Evolutionary conservation across 1,140 invertebrate genomes (phyloP).

Genomic region (Drosophila littoralis): DNA sequence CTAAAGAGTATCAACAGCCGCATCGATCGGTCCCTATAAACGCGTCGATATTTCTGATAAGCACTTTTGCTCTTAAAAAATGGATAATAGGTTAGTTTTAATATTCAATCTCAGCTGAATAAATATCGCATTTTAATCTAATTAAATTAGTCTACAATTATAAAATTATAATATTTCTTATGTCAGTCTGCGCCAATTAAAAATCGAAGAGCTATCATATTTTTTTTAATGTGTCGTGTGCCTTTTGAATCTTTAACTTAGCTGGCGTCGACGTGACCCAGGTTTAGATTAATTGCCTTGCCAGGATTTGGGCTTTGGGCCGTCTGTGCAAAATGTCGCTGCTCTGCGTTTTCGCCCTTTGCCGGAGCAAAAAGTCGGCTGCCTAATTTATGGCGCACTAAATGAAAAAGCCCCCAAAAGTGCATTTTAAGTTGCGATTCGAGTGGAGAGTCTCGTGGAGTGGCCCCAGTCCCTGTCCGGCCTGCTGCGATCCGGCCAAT

Average conservation of each 20-base stretch:
- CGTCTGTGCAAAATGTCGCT: conserved; percentile 38
- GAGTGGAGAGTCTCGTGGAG: conserved; percentile 22
- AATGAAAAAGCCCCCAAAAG: conserved; percentile 66
- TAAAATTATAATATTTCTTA: not conserved
- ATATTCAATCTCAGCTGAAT: too few species aligned
- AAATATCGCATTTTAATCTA: too few species aligned
- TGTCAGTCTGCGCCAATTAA: conserved; percentile 15
- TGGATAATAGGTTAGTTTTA: too few species aligned
- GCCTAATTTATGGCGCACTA: conserved; percentile 65
- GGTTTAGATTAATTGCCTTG: conserved; percentile 56
- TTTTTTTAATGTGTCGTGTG: conserved; percentile 1
- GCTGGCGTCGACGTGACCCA: conserved; percentile 46
- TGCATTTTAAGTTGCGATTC: conserved; percentile 59
- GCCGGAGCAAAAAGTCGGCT: conserved; percentile 46
- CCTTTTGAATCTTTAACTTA: conserved; percentile 47
- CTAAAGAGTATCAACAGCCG: too few species aligned
- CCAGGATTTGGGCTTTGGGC: conserved; percentile 29
- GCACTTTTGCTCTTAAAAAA: too few species aligned
- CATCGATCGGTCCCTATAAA: too few species aligned
- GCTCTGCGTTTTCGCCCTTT: conserved; percentile 19
- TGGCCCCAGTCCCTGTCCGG: not conserved
- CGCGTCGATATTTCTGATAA: too few species aligned
- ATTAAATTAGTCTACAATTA: not conserved
- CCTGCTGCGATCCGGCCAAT: conserved; percentile 12
- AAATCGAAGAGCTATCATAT: conserved; percentile 17